Evolutionary conservation across 2,888 invertebrate genomes (phyloP).

Genomic region (Cosmia pyralina): DNA sequence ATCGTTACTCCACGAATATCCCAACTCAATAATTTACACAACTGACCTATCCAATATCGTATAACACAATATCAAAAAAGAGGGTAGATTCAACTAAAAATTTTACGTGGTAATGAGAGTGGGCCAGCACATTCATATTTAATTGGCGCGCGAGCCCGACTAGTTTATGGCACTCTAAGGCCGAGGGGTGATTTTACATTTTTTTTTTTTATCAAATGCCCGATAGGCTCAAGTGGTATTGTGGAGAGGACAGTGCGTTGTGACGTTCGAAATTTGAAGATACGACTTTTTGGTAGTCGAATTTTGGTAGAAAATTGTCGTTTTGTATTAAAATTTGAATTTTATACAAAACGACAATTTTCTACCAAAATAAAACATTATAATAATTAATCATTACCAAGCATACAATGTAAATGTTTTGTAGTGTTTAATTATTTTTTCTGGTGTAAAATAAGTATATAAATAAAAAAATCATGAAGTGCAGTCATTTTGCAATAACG

Average conservation of each 20-base stretch:
- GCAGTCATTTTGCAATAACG: too few relatives aligned
- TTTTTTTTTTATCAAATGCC: slow-evolving; percentile 88
- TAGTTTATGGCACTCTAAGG: slow-evolving; percentile 86
- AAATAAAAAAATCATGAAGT: too few relatives aligned
- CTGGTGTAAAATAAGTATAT: too few relatives aligned
- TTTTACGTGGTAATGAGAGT: slow-evolving; percentile 82
- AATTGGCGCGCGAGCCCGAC: slow-evolving; percentile 82
- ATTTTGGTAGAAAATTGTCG: not conserved
- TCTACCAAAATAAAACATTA: too few relatives aligned
- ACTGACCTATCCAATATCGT: slow-evolving; percentile 68
- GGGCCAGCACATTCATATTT: slow-evolving; percentile 84
- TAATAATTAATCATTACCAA: too few relatives aligned
- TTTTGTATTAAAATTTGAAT: too few relatives aligned
- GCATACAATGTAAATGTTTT: too few relatives aligned
- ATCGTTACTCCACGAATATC: slow-evolving; percentile 46
- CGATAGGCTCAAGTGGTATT: slow-evolving; percentile 86
- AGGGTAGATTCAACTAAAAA: slow-evolving; percentile 72
- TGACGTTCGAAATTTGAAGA: slow-evolving; percentile 60
- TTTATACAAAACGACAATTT: too few relatives aligned
- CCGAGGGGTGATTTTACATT: slow-evolving; percentile 85
- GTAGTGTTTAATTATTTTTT: too few relatives aligned
- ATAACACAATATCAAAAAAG: slow-evolving; percentile 69
- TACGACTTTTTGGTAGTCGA: slow-evolving; percentile 23
- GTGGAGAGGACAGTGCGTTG: slow-evolving; percentile 85
- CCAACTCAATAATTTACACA: slow-evolving; percentile 67